phyloP scores from a whole-genome alignment of 2,113 vertebrate species.

The Propithecus coquereli region DNA sequence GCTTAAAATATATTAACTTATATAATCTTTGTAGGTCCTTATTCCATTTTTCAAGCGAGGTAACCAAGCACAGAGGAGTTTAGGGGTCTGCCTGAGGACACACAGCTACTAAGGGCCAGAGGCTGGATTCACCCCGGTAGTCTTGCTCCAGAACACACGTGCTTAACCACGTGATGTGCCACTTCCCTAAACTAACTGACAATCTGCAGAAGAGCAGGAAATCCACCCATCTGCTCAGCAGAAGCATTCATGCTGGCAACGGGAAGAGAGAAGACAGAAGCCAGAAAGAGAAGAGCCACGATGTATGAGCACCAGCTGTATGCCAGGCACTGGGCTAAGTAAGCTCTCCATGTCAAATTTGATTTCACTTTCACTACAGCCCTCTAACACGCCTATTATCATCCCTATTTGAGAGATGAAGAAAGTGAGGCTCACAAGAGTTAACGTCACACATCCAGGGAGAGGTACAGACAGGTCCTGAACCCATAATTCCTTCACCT shows the following conservation, averaged over 20 bases:
- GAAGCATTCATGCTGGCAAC: background rate
- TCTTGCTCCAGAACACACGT: background rate
- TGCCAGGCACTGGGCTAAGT: no score
- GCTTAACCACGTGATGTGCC: no score
- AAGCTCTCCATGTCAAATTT: background rate
- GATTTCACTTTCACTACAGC: background rate
- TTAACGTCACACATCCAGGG: background rate
- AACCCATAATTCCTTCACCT: background rate
- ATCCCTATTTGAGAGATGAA: background rate
- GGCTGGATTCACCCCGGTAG: background rate
- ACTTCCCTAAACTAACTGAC: background rate
- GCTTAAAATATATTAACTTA: background rate
- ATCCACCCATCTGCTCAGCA: background rate
- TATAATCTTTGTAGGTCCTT: background rate
- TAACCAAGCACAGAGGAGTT: background rate
- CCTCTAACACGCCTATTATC: background rate
- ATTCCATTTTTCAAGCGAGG: background rate
- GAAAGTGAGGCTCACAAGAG: background rate
- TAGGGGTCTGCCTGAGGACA: background rate
- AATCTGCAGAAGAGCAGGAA: background rate
- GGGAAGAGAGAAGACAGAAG: background rate
- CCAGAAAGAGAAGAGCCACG: background rate
- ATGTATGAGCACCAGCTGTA: background rate
- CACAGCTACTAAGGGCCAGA: background rate
- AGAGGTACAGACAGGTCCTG: background rate